Conservation (phyloP, 2,888 invertebrate species). For the Eupithecia pulchellata region DNA sequence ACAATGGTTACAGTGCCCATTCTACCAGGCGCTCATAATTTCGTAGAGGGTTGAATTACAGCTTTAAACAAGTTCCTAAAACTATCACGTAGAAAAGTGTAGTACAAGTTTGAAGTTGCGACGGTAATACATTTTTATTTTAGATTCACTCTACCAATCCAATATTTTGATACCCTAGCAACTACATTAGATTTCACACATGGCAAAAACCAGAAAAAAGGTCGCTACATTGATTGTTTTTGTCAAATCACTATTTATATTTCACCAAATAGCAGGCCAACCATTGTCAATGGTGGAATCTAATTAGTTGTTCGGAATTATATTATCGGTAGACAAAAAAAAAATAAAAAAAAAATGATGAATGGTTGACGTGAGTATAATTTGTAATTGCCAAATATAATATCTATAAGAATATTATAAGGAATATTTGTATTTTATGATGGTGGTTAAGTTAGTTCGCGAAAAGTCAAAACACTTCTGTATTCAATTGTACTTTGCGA, state of each 20-base stretch:
- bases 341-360: too few relatives aligned
- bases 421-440: not conserved
- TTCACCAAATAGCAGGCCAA: too few relatives aligned
- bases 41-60: constrained; percentile 46
- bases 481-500: constrained; percentile 18
- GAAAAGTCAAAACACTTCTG: constrained; percentile 4
- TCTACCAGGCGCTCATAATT: constrained; percentile 57
- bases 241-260: too few relatives aligned
- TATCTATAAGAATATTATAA: not conserved
- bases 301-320: too few relatives aligned
- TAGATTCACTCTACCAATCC: not conserved
- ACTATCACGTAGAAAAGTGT: constrained; percentile 24
- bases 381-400: not conserved
- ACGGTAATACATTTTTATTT: not conserved
- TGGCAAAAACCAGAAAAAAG: too few relatives aligned
- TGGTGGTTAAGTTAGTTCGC: not conserved
- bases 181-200: too few relatives aligned
- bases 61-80: constrained; percentile 19
- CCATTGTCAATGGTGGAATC: too few relatives aligned
- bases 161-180: not conserved
- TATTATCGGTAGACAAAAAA: too few relatives aligned
- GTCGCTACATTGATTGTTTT: too few relatives aligned
- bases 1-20: constrained; percentile 60
- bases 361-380: not conserved
- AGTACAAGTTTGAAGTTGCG: not conserved